These are phyloP conservation scores for Leptogaster cylindrica DNA, from an alignment of 2,888 invertebrate genomes.

Conservation along the genomic window DNA sequence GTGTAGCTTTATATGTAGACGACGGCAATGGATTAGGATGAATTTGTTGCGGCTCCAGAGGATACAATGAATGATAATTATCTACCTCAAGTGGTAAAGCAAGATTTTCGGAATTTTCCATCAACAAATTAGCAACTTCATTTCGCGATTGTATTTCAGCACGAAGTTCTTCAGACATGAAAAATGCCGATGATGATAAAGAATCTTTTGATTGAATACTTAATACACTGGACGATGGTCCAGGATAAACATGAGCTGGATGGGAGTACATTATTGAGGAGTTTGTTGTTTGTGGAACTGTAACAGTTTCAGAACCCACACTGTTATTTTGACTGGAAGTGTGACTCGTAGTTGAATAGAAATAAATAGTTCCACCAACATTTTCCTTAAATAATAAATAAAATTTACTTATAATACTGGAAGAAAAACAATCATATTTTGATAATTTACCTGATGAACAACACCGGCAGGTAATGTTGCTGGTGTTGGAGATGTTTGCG, in stretches of 20 bases:
- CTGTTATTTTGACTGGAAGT: constrained; percentile 61
- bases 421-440: constrained; percentile 4
- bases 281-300: constrained; percentile 54
- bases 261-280: constrained; percentile 55
- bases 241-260: constrained; percentile 60
- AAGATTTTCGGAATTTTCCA: constrained; percentile 68
- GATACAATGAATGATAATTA: constrained; percentile 86
- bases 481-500: constrained; percentile 63
- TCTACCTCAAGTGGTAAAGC: constrained; percentile 89
- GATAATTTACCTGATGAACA: constrained; percentile 59
- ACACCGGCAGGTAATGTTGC: constrained; percentile 57
- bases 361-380: constrained; percentile 94
- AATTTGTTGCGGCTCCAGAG: constrained; percentile 73
- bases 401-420: constrained; percentile 17
- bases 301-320: constrained; percentile 55
- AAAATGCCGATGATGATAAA: constrained; percentile 72
- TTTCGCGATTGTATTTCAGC: constrained; percentile 59
- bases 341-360: constrained; percentile 74
- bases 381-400: constrained; percentile 70
- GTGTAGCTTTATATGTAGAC: constrained; percentile 88
- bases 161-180: constrained; percentile 83
- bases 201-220: constrained; percentile 61
- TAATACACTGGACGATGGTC: constrained; percentile 61
- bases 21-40: constrained; percentile 76
- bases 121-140: constrained; percentile 67